Base-by-base conservation (phyloP, 2,888 invertebrate genomes). In the Tholera decimalis region DNA sequence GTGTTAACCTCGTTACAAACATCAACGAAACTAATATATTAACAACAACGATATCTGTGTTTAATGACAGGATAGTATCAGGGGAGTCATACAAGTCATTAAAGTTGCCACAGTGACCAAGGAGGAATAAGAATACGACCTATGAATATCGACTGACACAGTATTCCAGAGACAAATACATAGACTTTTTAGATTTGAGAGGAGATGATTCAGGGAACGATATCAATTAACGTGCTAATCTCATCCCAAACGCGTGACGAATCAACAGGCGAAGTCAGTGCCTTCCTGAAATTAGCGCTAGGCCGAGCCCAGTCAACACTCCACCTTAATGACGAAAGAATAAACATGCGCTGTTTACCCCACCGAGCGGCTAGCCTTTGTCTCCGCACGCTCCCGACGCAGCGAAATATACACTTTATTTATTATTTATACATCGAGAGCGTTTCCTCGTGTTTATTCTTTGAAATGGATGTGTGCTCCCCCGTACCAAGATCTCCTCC, bases 371-470 rank as follows among this genome's bases (percentile, higher is more conserved):
- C 75, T 88, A 80, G 86, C 88, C 91, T 92, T 94, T 93, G 94
- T 94, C 93, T 93, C 91, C 90, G 90, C 89, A 87, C 89, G 89
- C 90, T 88, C 88, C 85, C 83, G 85, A 89, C 91, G 89, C 91
- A 89, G 90, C 88, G 87, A 93, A 92, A 92, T 93, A 93, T 91
- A 91, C 91, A 88, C 91, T 89, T 89, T 91, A 92, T 93, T 93
- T 92, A 93, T 93, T 93, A 94, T 94, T 93, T 93, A 94, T 93
- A 92, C 93, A 92, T 92, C 91, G 91, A 91, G 91, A 92, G 90
- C 89, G 87, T 88, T 91, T 91, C 89, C 90, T 88, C 86, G 85
- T 94, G 93, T 93, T 93, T 93, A 91, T 92, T 92, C 92, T 93
- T 90, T 90, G 93, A 92, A 92, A 93, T 94, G 92, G 93, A 92